A percentile compares a stretch with the other conserved stretches of the same genome.
phyloP scores from a whole-genome alignment of 2,888 invertebrate genomes.

The Cheilosia grossa region DNA sequence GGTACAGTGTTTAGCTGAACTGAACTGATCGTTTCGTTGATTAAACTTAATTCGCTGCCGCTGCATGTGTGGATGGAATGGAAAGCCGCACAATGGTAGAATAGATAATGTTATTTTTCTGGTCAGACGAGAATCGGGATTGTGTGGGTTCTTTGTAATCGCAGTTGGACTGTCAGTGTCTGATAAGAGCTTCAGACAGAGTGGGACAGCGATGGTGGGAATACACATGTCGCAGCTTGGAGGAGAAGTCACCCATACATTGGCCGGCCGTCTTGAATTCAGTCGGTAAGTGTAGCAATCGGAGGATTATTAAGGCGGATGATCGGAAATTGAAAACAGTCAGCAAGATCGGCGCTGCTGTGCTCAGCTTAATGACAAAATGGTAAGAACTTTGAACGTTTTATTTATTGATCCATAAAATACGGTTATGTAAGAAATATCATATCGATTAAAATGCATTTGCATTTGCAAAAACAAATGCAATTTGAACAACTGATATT shows the following conservation, averaged over 20 bases:
- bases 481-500: too few relatives aligned
- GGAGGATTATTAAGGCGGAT: slow-evolving; percentile 5
- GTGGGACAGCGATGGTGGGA: background rate
- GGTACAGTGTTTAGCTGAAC: background rate
- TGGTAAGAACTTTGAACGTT: too few relatives aligned
- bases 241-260: slow-evolving; percentile 6
- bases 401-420: too few relatives aligned
- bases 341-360: background rate
- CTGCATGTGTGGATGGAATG: slow-evolving; percentile 3
- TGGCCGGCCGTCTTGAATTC: background rate
- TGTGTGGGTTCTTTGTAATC: slow-evolving; percentile 10
- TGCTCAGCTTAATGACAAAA: background rate
- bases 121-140: slow-evolving; percentile 30
- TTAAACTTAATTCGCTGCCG: slow-evolving; percentile 22
- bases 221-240: background rate
- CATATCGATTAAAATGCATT: too few relatives aligned
- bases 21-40: slow-evolving; percentile 32
- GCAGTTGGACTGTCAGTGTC: background rate
- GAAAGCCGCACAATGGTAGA: slow-evolving; percentile 1
- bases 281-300: slow-evolving; percentile 4
- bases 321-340: background rate
- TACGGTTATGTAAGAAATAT: too few relatives aligned
- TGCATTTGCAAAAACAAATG: too few relatives aligned
- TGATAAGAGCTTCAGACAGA: slow-evolving; percentile 28
- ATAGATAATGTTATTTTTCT: slow-evolving; percentile 13